Evolutionary conservation across 2,888 invertebrate genomes (phyloP).

Genomic region (Atethmia centrago): DNA sequence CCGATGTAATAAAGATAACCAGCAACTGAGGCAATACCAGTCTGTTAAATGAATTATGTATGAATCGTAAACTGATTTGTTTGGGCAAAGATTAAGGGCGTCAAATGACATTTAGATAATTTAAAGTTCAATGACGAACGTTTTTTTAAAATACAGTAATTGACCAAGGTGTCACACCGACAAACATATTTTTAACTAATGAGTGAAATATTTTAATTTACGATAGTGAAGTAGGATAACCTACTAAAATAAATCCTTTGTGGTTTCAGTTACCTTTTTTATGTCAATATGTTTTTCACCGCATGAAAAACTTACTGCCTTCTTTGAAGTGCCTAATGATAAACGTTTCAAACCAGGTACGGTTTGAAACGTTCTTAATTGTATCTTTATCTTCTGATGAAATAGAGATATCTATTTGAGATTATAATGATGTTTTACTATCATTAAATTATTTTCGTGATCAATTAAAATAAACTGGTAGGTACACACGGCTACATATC

Average conservation of each 20-base stretch:
- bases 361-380: no score
- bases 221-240: no score
- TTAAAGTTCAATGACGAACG: neutral
- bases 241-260: no score
- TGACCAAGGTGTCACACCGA: neutral
- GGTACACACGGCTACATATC: no score
- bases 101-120: neutral
- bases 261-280: no score
- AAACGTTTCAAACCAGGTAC: no score
- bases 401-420: neutral
- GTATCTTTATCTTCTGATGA: neutral
- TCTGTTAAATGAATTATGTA: conserved; percentile 30
- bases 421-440: no score
- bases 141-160: neutral
- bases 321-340: no score
- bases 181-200: no score
- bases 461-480: neutral
- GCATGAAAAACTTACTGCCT: no score
- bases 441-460: neutral
- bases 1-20: conserved; percentile 26
- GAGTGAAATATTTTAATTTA: no score
- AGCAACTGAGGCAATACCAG: conserved; percentile 11
- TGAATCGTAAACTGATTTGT: conserved; percentile 10
- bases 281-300: no score
- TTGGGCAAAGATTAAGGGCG: conserved; percentile 26